Evolutionary conservation across 2,888 invertebrate genomes (phyloP).

Genomic region (Allolobophora icterica): DNA sequence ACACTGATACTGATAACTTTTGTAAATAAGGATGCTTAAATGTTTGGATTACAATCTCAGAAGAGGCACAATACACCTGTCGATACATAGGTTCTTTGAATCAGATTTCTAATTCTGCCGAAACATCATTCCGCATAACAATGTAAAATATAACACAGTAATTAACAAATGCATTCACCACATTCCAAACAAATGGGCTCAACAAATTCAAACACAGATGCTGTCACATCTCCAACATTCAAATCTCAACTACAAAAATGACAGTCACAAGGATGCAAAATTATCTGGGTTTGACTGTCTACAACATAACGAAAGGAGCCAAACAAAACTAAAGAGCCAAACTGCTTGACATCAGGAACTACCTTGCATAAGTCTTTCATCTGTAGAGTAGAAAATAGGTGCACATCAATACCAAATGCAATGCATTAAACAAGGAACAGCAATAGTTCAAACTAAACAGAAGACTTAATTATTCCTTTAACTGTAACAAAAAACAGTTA

Average conservation of each 20-base stretch:
- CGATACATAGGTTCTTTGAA: too few relatives aligned
- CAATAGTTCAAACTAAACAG: neutral
- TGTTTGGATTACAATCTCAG: too few relatives aligned
- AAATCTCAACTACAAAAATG: neutral
- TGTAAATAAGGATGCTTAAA: too few relatives aligned
- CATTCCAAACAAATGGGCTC: neutral
- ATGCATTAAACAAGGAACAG: neutral
- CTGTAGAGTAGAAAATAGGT: conserved; percentile 8
- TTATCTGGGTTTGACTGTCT: neutral
- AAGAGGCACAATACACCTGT: too few relatives aligned
- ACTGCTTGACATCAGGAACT: neutral
- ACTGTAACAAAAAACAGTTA: too few relatives aligned
- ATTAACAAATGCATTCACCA: neutral
- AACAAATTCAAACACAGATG: neutral
- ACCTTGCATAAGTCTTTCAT: conserved; percentile 17
- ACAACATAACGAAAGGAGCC: neutral
- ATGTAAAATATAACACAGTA: neutral
- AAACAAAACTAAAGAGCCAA: neutral
- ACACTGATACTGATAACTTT: too few relatives aligned
- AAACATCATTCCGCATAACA: neutral
- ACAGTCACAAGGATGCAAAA: neutral
- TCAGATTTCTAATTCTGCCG: neutral
- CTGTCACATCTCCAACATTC: neutral
- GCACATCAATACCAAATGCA: neutral
- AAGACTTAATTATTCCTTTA: neutral